Conservation (phyloP, 2,888 invertebrate species). For the Cephus rjabovi region DNA sequence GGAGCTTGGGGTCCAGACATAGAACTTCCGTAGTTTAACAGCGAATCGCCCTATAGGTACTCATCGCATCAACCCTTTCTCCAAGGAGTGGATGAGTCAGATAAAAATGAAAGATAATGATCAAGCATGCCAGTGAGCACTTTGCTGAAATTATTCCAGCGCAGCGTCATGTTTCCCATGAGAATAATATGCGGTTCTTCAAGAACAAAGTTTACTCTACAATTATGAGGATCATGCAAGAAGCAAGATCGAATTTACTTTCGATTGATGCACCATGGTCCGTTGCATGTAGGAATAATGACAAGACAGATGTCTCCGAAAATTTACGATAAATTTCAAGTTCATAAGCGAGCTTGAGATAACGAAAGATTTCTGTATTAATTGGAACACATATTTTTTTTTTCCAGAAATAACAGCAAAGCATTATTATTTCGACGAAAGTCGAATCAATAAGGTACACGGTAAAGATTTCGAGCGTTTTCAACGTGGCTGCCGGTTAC, state of each 20-base stretch:
- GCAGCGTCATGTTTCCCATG: not conserved
- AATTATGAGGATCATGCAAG: not conserved
- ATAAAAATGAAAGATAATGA: slow-evolving; percentile 2
- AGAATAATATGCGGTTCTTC: not conserved
- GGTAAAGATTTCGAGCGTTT: not conserved
- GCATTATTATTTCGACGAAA: not conserved
- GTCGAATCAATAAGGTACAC: not conserved
- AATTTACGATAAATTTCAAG: not conserved
- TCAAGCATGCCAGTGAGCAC: slow-evolving; percentile 3
- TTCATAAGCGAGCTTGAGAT: not conserved
- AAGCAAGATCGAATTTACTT: not conserved
- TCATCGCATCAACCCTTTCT: not conserved
- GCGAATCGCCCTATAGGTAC: not conserved
- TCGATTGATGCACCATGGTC: not conserved
- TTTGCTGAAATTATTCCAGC: not conserved
- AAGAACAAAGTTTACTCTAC: not conserved
- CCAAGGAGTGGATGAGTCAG: not conserved
- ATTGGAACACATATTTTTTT: not conserved
- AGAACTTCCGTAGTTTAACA: not conserved
- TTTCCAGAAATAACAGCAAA: not conserved
- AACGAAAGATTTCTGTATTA: not conserved
- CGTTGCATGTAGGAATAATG: not conserved
- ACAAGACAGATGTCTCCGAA: not conserved
- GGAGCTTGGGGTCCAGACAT: slow-evolving; percentile 6
- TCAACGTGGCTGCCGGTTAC: not conserved